phyloP scores from a whole-genome alignment of 92 coral and sea anemone species.

The Montipora capitata region DNA sequence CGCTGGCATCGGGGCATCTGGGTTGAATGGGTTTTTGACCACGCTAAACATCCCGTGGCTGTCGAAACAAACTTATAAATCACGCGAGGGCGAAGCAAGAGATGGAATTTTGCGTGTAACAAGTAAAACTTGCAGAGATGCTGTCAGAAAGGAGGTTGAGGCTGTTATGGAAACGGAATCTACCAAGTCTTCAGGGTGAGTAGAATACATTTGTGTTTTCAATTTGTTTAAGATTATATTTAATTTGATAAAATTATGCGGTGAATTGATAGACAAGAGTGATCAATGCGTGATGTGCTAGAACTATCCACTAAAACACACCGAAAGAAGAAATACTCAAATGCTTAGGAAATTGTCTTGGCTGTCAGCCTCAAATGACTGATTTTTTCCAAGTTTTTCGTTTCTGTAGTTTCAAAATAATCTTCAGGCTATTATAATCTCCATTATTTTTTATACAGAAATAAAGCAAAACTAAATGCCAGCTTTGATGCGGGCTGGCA shows the following conservation, averaged over 20 bases:
- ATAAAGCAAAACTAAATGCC: conserved; percentile 40
- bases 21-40: conserved; percentile 42
- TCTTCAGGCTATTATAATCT: too few relatives aligned
- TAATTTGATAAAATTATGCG: background rate
- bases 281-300: too few relatives aligned
- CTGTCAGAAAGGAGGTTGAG: conserved; percentile 36
- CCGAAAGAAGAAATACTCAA: background rate
- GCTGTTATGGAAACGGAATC: conserved; percentile 5
- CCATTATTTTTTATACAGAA: background rate
- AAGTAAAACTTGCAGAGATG: conserved; percentile 16
- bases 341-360: background rate
- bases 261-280: background rate
- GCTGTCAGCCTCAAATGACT: background rate
- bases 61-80: conserved; percentile 26
- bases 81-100: conserved; percentile 60
- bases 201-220: background rate
- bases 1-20: conserved; percentile 60
- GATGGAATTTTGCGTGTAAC: conserved; percentile 42
- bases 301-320: too few relatives aligned
- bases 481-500: conserved; percentile 76
- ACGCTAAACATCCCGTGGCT: conserved; percentile 61
- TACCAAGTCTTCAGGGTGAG: conserved; percentile 26
- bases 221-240: background rate
- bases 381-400: background rate
- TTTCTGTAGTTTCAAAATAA: too few relatives aligned